These are phyloP conservation scores for Halcyon chelicuti DNA, from an alignment of 2,797 vertebrate species.

Conservation along the genomic window DNA sequence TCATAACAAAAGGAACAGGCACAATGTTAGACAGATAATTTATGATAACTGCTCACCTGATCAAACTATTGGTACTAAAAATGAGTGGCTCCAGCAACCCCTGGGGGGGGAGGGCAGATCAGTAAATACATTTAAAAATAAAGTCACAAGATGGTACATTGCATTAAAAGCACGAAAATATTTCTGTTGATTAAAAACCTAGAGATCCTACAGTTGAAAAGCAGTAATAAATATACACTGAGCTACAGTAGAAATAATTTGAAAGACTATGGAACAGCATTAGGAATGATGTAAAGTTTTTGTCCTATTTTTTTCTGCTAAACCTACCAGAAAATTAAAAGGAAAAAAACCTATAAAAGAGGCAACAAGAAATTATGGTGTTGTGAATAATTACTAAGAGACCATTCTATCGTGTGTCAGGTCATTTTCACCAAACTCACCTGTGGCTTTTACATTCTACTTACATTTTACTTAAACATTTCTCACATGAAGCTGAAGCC, in stretches of 20 bases:
- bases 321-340: background rate
- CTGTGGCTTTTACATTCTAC: background rate
- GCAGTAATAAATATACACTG: background rate
- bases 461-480: background rate
- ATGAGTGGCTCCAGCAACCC: background rate
- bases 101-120: accelerated
- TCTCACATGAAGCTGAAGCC: background rate
- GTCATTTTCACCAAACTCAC: background rate
- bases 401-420: background rate
- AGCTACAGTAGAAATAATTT: background rate
- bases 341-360: background rate
- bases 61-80: background rate
- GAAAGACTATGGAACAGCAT: background rate
- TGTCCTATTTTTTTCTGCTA: background rate
- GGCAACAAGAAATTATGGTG: background rate
- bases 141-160: background rate
- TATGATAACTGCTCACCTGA: background rate
- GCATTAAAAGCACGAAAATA: background rate
- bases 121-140: background rate
- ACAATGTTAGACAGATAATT: background rate
- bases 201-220: background rate
- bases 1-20: background rate
- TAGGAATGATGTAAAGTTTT: background rate
- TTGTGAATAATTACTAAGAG: background rate
- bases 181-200: background rate